A percentile compares a stretch with the other conserved stretches of the same genome.
phyloP scores from a whole-genome alignment of 2,113 vertebrate species.

The Colaptes auratus region DNA sequence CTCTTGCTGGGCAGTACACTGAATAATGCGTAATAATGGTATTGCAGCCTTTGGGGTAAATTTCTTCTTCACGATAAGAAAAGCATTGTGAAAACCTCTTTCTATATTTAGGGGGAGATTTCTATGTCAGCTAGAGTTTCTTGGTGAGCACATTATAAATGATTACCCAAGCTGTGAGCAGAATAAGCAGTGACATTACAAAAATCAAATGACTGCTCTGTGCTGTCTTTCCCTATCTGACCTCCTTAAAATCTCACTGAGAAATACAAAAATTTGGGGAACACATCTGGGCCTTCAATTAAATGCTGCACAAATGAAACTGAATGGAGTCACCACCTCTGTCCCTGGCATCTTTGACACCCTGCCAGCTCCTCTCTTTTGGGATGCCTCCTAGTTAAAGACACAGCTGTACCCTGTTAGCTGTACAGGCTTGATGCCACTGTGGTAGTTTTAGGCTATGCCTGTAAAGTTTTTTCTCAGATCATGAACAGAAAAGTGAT shows the following conservation, averaged over 20 bases:
- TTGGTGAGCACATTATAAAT: not conserved
- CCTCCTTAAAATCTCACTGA: constrained; percentile 18
- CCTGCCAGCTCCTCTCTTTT: not conserved
- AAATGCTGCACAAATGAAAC: not conserved
- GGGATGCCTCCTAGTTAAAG: not conserved
- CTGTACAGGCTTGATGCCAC: not conserved
- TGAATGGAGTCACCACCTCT: not conserved
- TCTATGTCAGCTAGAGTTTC: not conserved
- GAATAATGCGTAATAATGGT: not conserved
- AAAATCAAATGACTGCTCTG: constrained; percentile 29
- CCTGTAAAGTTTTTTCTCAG: too few relatives aligned
- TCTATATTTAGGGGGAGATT: constrained; percentile 52
- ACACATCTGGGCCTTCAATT: not conserved
- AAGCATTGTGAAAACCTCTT: constrained; percentile 22
- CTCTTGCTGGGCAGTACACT: not conserved
- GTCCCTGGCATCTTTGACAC: not conserved
- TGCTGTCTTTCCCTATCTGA: constrained; percentile 36
- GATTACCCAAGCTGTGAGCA: constrained; percentile 10
- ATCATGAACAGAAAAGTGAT: too few relatives aligned
- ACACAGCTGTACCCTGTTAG: too few relatives aligned
- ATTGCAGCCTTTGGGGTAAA: not conserved
- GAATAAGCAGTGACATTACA: constrained; percentile 61
- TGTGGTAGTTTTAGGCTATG: too few relatives aligned
- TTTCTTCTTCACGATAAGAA: not conserved
- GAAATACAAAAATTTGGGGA: not conserved